Evolutionary conservation across 1,140 invertebrate genomes (phyloP).

Genomic region (Drosophila mauritiana): DNA sequence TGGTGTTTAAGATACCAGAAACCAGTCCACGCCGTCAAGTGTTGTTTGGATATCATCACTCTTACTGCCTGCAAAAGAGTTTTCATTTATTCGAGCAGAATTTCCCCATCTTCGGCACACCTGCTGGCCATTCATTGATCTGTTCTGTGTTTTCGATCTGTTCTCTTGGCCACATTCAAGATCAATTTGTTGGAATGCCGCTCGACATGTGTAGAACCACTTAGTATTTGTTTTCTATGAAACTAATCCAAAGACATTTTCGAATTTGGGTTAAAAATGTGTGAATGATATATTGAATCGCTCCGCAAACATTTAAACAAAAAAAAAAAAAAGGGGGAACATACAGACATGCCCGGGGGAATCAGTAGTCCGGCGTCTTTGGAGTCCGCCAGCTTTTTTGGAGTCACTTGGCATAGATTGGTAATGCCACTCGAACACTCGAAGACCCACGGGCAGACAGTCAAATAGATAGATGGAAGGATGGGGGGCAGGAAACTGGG

Average conservation of each 20-base stretch:
- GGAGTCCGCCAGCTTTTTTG: conserved; percentile 14
- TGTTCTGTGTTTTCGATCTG: background rate
- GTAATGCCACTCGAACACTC: conserved; percentile 55
- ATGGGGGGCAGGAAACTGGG: conserved; percentile 55
- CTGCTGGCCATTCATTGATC: conserved; percentile 41
- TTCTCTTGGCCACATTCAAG: conserved; percentile 46
- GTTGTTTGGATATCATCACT: conserved; percentile 20
- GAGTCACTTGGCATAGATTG: conserved; percentile 44
- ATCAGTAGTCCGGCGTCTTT: conserved; percentile 5
- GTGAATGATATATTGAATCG: conserved; percentile 64
- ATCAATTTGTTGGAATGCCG: conserved; percentile 51
- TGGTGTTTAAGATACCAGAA: conserved; percentile 2
- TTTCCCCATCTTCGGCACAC: conserved; percentile 37
- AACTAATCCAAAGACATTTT: conserved; percentile 64
- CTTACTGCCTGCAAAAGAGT: conserved; percentile 19
- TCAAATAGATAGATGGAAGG: background rate
- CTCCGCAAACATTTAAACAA: conserved; percentile 5
- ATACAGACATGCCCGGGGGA: conserved; percentile 15
- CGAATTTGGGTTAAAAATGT: conserved; percentile 71
- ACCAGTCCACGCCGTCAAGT: conserved; percentile 12
- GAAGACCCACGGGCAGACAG: conserved; percentile 26
- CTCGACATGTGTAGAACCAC: conserved; percentile 48
- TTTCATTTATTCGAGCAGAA: conserved; percentile 16
- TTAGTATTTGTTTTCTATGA: conserved; percentile 24
- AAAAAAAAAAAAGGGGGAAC: background rate